Conservation (phyloP, 2,797 vertebrate species). For the Pangasius sanitwongsei region DNA sequence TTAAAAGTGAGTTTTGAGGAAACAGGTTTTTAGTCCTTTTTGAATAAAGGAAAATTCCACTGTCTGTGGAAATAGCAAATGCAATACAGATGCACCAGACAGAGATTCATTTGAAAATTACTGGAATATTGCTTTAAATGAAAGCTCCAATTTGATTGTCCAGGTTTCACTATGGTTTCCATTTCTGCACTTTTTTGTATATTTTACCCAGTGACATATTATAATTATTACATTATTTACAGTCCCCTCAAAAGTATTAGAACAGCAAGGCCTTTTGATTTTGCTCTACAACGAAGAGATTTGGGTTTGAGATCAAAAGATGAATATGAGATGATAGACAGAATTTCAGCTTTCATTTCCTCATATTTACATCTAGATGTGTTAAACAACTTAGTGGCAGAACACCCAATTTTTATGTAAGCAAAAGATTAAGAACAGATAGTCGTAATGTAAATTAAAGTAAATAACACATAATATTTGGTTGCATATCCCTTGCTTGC, state of each 20-base stretch:
- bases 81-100: not conserved
- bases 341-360: not conserved
- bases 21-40: not conserved
- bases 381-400: not conserved
- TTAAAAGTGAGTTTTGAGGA: not conserved
- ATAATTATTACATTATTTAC: not conserved
- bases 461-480: not conserved
- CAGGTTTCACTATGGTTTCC: not conserved
- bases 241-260: not conserved
- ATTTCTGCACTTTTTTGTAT: not conserved
- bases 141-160: not conserved
- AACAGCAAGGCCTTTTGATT: not conserved
- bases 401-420: not conserved
- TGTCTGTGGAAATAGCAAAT: not conserved
- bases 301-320: not conserved
- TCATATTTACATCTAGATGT: not conserved
- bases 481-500: not conserved
- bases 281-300: not conserved
- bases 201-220: not conserved
- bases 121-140: not conserved
- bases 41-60: not conserved
- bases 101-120: not conserved
- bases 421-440: not conserved
- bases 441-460: not conserved
- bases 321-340: not conserved